phyloP scores from a whole-genome alignment of 2,113 vertebrate species.

The Danionella cerebrum region DNA sequence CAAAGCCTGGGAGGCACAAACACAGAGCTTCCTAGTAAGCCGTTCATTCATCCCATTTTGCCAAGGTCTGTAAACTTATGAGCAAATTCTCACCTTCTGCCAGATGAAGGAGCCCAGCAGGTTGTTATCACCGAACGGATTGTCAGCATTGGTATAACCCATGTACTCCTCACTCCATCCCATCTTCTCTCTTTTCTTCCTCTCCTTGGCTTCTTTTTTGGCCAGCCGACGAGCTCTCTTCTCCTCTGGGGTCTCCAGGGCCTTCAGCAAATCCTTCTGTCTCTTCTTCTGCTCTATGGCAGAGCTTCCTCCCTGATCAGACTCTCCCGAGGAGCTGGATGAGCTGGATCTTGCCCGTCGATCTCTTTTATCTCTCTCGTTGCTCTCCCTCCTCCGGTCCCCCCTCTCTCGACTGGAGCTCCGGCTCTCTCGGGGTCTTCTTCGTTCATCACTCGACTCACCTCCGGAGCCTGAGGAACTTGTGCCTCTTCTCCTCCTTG shows the following conservation, averaged over 20 bases:
- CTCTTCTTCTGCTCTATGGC: constrained; percentile 56
- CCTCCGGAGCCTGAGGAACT: constrained; percentile 44
- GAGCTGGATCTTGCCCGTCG: constrained; percentile 58
- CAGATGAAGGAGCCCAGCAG: constrained; percentile 94
- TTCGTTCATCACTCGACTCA: constrained; percentile 19
- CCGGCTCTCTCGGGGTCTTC: constrained; percentile 26
- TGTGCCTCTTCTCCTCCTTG: constrained; percentile 36
- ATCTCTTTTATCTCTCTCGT: constrained; percentile 48
- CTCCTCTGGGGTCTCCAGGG: constrained; percentile 91
- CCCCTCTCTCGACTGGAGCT: constrained; percentile 35
- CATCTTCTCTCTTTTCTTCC: constrained; percentile 96
- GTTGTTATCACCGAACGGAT: constrained; percentile 97
- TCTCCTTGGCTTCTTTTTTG: constrained; percentile 94
- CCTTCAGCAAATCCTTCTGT: constrained; percentile 84
- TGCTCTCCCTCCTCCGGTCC: constrained; percentile 37
- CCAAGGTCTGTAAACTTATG: too few species aligned
- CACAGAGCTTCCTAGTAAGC: background rate
- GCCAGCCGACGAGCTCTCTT: constrained; percentile 85
- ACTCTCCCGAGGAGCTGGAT: constrained; percentile 59
- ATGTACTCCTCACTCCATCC: constrained; percentile 99
- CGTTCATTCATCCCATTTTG: background rate
- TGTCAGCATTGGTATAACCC: constrained; percentile 97
- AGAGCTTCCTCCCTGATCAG: background rate
- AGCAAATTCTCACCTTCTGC: constrained; percentile 83
- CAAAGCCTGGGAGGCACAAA: constrained; percentile 67